Evolutionary conservation across 2,888 invertebrate species (phyloP).

Genomic region (Dryocosmus kuriphilus): DNA sequence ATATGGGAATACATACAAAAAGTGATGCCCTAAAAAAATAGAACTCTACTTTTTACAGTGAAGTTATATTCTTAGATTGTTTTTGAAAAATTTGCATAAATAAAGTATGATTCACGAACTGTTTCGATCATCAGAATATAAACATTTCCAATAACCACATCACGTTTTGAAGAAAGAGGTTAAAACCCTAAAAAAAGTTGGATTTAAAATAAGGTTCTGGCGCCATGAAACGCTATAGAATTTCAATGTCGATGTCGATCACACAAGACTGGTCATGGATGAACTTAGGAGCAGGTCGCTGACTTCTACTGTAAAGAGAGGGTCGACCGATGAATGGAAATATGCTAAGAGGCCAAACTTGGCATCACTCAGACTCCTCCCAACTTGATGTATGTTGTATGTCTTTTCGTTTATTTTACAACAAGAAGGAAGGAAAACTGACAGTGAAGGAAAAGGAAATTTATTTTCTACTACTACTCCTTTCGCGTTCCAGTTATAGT

Average conservation of each 20-base stretch:
- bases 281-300: constrained; percentile 60
- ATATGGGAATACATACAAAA: too few relatives aligned
- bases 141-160: neutral
- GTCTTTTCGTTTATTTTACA: constrained; percentile 37
- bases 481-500: constrained; percentile 22
- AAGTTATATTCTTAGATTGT: neutral
- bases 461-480: constrained; percentile 29
- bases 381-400: constrained; percentile 41
- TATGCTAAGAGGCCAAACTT: constrained; percentile 62
- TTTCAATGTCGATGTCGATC: constrained; percentile 59
- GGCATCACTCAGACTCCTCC: constrained; percentile 46
- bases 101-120: neutral
- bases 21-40: too few relatives aligned
- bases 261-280: constrained; percentile 42
- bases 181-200: neutral
- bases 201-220: constrained; percentile 7
- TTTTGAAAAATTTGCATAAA: neutral
- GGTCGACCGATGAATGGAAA: constrained; percentile 62
- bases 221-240: constrained; percentile 53
- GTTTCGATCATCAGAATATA: neutral
- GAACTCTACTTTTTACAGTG: too few relatives aligned
- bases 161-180: neutral
- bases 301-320: constrained; percentile 55
- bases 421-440: neutral
- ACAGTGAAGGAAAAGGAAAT: neutral